Conservation (phyloP, 2,888 invertebrate genomes). For the Diploptera punctata region DNA sequence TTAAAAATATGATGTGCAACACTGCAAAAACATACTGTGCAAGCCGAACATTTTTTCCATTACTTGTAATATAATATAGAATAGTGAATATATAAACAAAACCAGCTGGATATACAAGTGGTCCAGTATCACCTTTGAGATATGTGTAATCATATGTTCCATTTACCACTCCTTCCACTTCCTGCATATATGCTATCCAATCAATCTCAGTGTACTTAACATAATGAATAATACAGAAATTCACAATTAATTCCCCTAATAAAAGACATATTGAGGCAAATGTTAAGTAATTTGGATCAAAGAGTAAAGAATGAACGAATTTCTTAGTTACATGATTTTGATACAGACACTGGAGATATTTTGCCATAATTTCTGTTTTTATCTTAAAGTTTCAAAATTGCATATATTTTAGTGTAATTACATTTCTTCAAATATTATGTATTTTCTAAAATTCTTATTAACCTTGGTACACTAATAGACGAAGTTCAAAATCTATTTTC, state of each 20-base stretch:
- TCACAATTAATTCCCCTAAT: slow-evolving; percentile 75
- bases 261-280: slow-evolving; percentile 51
- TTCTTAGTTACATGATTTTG: no score
- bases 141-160: slow-evolving; percentile 91
- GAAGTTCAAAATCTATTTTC: no score
- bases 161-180: slow-evolving; percentile 95
- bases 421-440: no score
- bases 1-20: slow-evolving; percentile 81
- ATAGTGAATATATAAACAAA: slow-evolving; percentile 92
- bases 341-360: no score
- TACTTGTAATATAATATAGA: slow-evolving; percentile 83
- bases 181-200: slow-evolving; percentile 99
- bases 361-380: no score
- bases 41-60: slow-evolving; percentile 79
- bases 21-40: slow-evolving; percentile 93
- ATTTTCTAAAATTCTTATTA: no score
- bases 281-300: not conserved
- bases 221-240: slow-evolving; percentile 73
- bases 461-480: no score
- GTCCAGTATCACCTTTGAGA: slow-evolving; percentile 95
- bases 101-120: slow-evolving; percentile 96
- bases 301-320: not conserved
- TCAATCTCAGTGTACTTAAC: slow-evolving; percentile 97
- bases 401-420: no score
- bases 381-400: no score